phyloP scores from a whole-genome alignment of 2,888 invertebrate species.

The Nipponacmea schrenckii region DNA sequence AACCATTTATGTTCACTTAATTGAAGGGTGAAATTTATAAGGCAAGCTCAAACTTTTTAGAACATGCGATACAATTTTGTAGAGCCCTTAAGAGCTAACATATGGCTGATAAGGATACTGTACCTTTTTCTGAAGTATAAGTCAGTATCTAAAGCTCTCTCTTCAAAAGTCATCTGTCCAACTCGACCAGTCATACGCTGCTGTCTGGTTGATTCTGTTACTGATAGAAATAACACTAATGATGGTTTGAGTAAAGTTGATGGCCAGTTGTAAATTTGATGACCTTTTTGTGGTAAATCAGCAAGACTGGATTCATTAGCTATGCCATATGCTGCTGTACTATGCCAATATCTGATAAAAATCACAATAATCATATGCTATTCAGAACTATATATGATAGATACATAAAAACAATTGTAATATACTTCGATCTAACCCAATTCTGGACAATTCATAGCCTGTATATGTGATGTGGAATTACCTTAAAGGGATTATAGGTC shows the following conservation, averaged over 20 bases:
- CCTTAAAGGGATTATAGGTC: no score
- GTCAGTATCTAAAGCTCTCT: conserved; percentile 40
- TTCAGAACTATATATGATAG: no score
- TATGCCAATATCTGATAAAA: conserved; percentile 49
- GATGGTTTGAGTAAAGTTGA: conserved; percentile 43
- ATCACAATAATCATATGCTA: not conserved
- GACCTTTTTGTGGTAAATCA: conserved; percentile 38
- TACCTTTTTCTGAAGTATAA: conserved; percentile 47
- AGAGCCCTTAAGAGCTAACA: no score
- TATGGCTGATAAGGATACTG: no score
- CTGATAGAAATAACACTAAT: conserved; percentile 45
- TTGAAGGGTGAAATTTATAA: no score
- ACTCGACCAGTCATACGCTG: conserved; percentile 34
- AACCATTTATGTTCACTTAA: no score
- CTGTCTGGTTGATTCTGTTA: conserved; percentile 43
- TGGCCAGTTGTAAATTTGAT: conserved; percentile 48
- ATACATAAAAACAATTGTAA: no score
- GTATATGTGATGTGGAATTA: no score
- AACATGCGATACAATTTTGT: no score
- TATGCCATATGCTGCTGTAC: conserved; percentile 53
- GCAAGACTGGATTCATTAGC: conserved; percentile 43
- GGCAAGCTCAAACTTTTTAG: no score
- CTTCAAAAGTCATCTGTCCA: conserved; percentile 42
- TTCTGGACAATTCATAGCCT: no score
- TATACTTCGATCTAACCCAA: no score